phyloP scores from a whole-genome alignment of 2,888 invertebrate species.

The Gymnosoma rotundatum region DNA sequence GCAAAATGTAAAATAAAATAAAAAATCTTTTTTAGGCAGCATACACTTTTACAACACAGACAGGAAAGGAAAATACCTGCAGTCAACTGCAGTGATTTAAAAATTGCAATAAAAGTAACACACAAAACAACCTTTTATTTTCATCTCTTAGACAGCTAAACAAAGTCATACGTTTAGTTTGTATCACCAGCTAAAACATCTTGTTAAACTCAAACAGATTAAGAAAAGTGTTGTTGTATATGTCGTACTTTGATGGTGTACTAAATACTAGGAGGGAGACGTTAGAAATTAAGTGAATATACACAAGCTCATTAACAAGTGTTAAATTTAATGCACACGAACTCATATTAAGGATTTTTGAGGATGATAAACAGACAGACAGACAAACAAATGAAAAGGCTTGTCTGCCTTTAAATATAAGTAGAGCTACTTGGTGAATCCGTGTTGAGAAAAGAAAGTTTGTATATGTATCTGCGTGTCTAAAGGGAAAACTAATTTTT shows the following conservation, averaged over 20 bases:
- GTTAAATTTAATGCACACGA: constrained; percentile 49
- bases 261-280: constrained; percentile 8
- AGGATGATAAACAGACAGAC: not conserved
- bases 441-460: constrained; percentile 35
- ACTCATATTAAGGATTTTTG: not conserved
- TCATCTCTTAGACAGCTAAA: constrained; percentile 31
- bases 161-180: constrained; percentile 22
- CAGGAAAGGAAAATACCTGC: constrained; percentile 62
- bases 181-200: constrained; percentile 54
- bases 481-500: too few relatives aligned
- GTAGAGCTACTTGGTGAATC: constrained; percentile 57
- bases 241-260: not conserved
- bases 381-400: constrained; percentile 5
- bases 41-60: constrained; percentile 43
- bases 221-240: constrained; percentile 35
- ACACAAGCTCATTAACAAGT: constrained; percentile 58
- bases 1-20: constrained; percentile 1
- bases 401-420: constrained; percentile 17
- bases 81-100: constrained; percentile 68
- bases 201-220: constrained; percentile 60
- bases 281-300: constrained; percentile 30
- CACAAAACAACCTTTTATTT: constrained; percentile 30
- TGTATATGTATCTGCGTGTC: not conserved
- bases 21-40: constrained; percentile 39
- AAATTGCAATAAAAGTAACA: constrained; percentile 61